Conservation (phyloP, 2,797 vertebrate genomes). For the Acanthurus tractus region DNA sequence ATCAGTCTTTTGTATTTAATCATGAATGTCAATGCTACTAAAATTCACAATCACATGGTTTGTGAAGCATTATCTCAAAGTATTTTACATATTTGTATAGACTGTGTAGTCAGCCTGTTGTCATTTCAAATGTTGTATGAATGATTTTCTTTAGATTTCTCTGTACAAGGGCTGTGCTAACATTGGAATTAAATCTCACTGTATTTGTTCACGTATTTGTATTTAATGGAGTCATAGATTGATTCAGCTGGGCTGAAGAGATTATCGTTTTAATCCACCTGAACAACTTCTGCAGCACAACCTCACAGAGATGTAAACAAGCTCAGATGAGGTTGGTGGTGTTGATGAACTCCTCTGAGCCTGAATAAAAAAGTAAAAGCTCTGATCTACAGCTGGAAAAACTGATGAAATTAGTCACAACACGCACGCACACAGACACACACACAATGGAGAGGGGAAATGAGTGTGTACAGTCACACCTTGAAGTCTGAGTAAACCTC, state of each 20-base stretch:
- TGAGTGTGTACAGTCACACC: conserved; percentile 32
- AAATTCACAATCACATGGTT: no score
- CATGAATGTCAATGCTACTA: no score
- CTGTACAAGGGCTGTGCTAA: no score
- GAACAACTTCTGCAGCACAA: conserved; percentile 8
- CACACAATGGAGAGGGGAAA: conserved; percentile 41
- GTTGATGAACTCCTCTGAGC: conserved; percentile 19
- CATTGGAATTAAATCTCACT: no score
- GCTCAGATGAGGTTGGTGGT: not conserved
- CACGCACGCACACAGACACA: not conserved
- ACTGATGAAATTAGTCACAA: not conserved
- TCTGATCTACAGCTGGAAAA: not conserved
- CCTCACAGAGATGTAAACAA: conserved; percentile 31
- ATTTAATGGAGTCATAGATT: no score
- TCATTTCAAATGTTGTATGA: no score
- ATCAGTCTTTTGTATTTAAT: no score
- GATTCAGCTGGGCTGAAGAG: not conserved
- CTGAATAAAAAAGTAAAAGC: not conserved
- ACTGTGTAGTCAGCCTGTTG: no score
- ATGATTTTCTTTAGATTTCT: no score
- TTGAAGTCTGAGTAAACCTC: conserved; percentile 24
- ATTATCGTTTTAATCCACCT: conserved; percentile 47
- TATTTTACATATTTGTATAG: no score
- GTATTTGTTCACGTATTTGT: no score
- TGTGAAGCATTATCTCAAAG: no score